Conservation (phyloP, 2,797 vertebrate genomes). For the Aeoliscus strigatus region DNA sequence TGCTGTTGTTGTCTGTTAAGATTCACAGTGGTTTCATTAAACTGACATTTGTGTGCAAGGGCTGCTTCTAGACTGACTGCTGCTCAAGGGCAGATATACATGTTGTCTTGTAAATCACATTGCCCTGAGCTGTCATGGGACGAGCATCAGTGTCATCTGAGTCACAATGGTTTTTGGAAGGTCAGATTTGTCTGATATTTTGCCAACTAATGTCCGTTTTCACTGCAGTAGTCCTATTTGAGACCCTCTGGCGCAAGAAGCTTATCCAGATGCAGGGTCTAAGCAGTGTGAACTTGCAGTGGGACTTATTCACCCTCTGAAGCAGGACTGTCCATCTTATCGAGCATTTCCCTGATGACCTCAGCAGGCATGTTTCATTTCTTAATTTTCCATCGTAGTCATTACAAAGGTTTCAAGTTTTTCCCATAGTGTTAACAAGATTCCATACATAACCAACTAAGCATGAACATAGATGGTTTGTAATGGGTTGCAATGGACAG, state of each 20-base stretch:
- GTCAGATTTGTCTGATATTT: slow-evolving; percentile 46
- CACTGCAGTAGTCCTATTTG: slow-evolving; percentile 32
- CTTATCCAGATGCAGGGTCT: slow-evolving; percentile 2
- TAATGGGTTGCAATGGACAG: too few species aligned
- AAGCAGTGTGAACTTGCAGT: slow-evolving; percentile 1
- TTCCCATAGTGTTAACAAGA: too few species aligned
- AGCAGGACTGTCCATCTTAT: too few species aligned
- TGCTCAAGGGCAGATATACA: slow-evolving; percentile 53
- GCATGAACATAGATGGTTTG: too few species aligned
- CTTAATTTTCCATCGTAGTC: too few species aligned
- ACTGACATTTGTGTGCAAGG: slow-evolving; percentile 8
- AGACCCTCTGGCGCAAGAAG: slow-evolving; percentile 7
- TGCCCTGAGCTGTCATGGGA: slow-evolving; percentile 52
- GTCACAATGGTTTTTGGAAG: slow-evolving; percentile 50
- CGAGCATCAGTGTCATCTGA: slow-evolving; percentile 47
- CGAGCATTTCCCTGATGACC: too few species aligned
- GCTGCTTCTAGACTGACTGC: slow-evolving; percentile 17
- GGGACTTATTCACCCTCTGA: slow-evolving; percentile 1
- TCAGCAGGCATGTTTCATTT: too few species aligned
- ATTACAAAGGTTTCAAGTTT: too few species aligned
- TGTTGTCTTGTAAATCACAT: slow-evolving; percentile 60
- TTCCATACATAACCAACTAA: too few species aligned
- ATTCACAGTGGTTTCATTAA: slow-evolving; percentile 3
- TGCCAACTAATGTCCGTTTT: slow-evolving; percentile 36
- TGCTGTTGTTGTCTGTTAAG: too few species aligned